Evolutionary conservation across 2,888 invertebrate genomes (phyloP).

Genomic region (Cacoxenus indagator): DNA sequence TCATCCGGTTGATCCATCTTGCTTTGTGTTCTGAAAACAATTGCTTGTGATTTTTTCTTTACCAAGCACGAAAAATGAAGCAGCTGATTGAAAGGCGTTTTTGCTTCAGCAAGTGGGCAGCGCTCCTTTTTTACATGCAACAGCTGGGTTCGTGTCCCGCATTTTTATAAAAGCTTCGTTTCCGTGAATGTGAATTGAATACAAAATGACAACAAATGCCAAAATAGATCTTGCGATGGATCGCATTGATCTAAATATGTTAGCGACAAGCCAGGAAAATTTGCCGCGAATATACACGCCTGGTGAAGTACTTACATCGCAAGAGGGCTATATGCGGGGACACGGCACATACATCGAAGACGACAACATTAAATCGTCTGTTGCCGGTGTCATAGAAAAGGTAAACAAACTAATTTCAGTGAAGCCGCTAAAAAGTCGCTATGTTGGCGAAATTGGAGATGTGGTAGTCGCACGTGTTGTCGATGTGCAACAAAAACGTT

Average conservation of each 20-base stretch:
- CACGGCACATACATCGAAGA: conserved; percentile 95
- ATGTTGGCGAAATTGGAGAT: conserved; percentile 95
- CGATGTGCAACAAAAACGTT: conserved; percentile 93
- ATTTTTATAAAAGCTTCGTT: too few species aligned
- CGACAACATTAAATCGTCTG: conserved; percentile 88
- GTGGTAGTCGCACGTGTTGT: conserved; percentile 95
- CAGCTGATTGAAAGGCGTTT: too few species aligned
- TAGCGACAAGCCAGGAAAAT: conserved; percentile 71
- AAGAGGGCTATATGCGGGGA: conserved; percentile 79
- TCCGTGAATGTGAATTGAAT: too few species aligned
- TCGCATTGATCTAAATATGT: conserved; percentile 74
- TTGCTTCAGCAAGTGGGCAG: too few species aligned
- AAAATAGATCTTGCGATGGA: conserved; percentile 77
- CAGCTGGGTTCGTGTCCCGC: too few species aligned
- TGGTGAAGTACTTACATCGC: conserved; percentile 87
- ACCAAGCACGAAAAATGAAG: background rate
- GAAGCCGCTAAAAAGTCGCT: conserved; percentile 90
- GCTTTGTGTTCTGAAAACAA: too few species aligned
- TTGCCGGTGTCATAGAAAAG: conserved; percentile 93
- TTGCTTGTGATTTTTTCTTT: conserved; percentile 19
- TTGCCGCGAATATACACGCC: conserved; percentile 84
- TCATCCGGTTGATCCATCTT: conserved; percentile 75
- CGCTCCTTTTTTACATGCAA: too few species aligned
- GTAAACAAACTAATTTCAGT: conserved; percentile 96
- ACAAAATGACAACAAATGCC: conserved; percentile 72